Evolutionary conservation across 2,113 vertebrate genomes (phyloP).

Genomic region (Sciurus niger): DNA sequence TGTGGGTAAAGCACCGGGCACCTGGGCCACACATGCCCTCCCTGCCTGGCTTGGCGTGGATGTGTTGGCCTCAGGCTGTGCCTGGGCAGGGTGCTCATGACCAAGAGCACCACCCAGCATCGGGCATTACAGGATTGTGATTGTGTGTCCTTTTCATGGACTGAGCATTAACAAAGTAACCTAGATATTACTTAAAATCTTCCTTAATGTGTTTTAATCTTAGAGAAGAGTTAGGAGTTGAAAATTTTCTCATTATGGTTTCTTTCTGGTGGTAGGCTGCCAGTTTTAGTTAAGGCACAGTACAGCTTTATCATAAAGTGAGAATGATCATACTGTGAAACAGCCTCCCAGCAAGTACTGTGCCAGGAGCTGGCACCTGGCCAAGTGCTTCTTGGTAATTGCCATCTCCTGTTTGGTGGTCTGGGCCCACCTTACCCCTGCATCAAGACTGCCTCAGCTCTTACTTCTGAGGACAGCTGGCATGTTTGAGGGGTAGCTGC

Average conservation of each 20-base stretch:
- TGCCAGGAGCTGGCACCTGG: background rate
- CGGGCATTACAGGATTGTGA: background rate
- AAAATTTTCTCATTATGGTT: background rate
- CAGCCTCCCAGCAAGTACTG: background rate
- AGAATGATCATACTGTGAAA: background rate
- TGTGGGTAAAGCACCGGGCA: too few species aligned
- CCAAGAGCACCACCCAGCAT: background rate
- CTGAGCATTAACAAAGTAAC: background rate
- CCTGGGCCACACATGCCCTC: rapidly evolving
- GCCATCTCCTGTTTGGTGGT: background rate
- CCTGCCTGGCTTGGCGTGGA: too few species aligned
- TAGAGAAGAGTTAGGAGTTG: background rate
- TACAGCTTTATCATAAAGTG: background rate
- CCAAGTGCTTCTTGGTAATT: background rate
- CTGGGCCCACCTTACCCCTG: background rate
- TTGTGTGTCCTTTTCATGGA: background rate
- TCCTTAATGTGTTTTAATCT: background rate
- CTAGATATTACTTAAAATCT: background rate
- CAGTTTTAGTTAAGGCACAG: background rate
- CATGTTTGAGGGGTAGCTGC: background rate
- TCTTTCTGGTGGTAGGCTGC: background rate
- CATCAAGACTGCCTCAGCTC: background rate
- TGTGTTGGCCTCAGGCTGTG: background rate
- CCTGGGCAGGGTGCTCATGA: background rate
- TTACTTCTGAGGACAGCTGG: background rate